phyloP scores from a whole-genome alignment of 2,888 invertebrate genomes.

The Cybosia mesomella region DNA sequence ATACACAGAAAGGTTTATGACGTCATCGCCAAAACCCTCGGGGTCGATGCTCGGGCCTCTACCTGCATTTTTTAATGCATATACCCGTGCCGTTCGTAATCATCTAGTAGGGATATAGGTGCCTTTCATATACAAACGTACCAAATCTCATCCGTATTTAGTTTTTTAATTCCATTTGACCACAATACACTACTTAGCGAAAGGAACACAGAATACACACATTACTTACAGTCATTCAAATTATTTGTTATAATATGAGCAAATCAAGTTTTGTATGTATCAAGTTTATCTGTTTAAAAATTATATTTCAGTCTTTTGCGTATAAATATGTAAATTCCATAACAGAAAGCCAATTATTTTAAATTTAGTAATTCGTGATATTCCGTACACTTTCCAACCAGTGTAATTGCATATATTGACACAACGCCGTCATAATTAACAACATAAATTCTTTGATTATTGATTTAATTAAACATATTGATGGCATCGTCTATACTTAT shows the following conservation, averaged over 20 bases:
- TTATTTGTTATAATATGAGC: not conserved
- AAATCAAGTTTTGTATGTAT: not conserved
- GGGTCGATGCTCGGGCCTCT: constrained; percentile 83
- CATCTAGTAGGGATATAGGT: constrained; percentile 63
- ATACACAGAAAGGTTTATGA: constrained; percentile 70
- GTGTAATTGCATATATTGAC: not conserved
- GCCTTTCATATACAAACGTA: constrained; percentile 44
- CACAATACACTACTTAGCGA: constrained; percentile 17
- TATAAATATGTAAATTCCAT: not conserved
- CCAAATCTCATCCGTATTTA: constrained; percentile 27
- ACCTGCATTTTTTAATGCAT: constrained; percentile 85
- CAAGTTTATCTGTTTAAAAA: not conserved
- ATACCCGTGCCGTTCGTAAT: constrained; percentile 77
- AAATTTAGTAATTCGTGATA: not conserved
- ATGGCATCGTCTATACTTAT: constrained; percentile 29
- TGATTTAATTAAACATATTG: not conserved
- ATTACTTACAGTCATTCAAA: not conserved
- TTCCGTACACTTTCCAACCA: not conserved
- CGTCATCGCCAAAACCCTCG: constrained; percentile 76
- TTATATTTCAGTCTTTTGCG: not conserved
- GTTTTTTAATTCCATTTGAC: constrained; percentile 32
- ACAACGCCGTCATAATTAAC: not conserved
- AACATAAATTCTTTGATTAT: not conserved
- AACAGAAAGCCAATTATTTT: not conserved
- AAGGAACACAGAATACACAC: not conserved